These are phyloP conservation scores for Peromyscus leucopus DNA, from an alignment of 2,113 vertebrate genomes.

Conservation along the genomic window DNA sequence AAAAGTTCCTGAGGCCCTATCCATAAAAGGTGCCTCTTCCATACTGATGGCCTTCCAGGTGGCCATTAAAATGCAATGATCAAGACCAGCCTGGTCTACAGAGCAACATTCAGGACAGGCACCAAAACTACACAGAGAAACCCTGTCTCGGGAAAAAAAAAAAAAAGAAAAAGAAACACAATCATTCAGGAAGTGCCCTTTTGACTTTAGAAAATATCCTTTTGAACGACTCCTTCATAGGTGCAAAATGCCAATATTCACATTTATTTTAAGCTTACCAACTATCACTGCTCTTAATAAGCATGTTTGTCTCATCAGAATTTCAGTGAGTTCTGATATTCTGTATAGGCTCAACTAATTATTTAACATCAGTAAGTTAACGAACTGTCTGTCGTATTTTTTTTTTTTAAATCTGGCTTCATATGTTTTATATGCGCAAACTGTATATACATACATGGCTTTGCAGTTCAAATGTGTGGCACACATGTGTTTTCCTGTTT, in stretches of 20 bases:
- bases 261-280: conserved; percentile 85
- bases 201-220: conserved; percentile 80
- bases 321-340: conserved; percentile 89
- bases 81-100: neutral
- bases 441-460: conserved; percentile 92
- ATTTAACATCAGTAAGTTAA: conserved; percentile 90
- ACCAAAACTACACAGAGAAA: too few species aligned
- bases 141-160: too few species aligned
- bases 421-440: conserved; percentile 91
- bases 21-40: conserved; percentile 80
- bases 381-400: conserved; percentile 91
- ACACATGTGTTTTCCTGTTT: conserved; percentile 93
- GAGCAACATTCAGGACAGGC: too few species aligned
- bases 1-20: conserved; percentile 67
- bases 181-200: conserved; percentile 71
- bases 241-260: conserved; percentile 80
- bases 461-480: conserved; percentile 94
- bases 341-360: conserved; percentile 91
- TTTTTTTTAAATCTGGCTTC: conserved; percentile 88
- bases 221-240: conserved; percentile 73
- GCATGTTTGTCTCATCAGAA: conserved; percentile 91
- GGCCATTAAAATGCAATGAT: conserved; percentile 78
- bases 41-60: conserved; percentile 75
- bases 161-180: conserved; percentile 47
- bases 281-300: conserved; percentile 88